Evolutionary conservation across 2,888 invertebrate species (phyloP).

Genomic region (Drepana falcataria): DNA sequence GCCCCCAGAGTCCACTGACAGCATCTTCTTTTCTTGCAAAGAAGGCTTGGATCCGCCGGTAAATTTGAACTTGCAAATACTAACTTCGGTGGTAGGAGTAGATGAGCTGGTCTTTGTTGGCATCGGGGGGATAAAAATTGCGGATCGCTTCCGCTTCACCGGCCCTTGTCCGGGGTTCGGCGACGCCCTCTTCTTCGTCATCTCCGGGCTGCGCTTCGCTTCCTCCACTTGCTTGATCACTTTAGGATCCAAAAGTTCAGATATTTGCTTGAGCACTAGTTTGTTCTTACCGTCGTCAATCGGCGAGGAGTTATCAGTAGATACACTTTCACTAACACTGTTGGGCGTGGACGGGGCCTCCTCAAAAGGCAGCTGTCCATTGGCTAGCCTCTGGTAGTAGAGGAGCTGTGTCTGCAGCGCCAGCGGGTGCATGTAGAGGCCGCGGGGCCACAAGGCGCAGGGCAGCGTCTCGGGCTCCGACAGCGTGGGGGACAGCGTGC

Average conservation of each 20-base stretch:
- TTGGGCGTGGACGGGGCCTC: slow-evolving; percentile 49
- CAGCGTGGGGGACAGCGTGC: slow-evolving; percentile 51
- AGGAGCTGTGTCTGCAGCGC: slow-evolving; percentile 84
- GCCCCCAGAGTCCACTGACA: slow-evolving; percentile 93
- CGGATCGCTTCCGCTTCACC: slow-evolving; percentile 87
- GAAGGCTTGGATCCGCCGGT: slow-evolving; percentile 94
- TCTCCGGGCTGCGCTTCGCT: slow-evolving; percentile 49
- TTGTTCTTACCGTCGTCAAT: slow-evolving; percentile 64
- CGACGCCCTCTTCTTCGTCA: slow-evolving; percentile 67
- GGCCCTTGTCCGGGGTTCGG: slow-evolving; percentile 57
- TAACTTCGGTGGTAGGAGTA: slow-evolving; percentile 90
- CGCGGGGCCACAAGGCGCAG: slow-evolving; percentile 75
- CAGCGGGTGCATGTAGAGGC: slow-evolving; percentile 85
- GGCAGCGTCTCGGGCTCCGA: slow-evolving; percentile 63
- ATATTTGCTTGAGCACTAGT: slow-evolving; percentile 67
- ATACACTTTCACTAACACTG: slow-evolving; percentile 36
- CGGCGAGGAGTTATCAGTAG: slow-evolving; percentile 53
- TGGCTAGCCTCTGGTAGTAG: slow-evolving; percentile 85
- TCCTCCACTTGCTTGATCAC: slow-evolving; percentile 60
- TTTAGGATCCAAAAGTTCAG: slow-evolving; percentile 66
- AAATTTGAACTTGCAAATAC: slow-evolving; percentile 96
- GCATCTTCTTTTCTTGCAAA: slow-evolving; percentile 93
- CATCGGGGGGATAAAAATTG: slow-evolving; percentile 91
- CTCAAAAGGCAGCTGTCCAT: slow-evolving; percentile 60
- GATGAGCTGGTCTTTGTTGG: slow-evolving; percentile 84